A percentile compares a stretch with the other conserved stretches of the same genome.
Evolutionary conservation across 2,113 vertebrate species (phyloP).

Genomic region (Tapirus terrestris): DNA sequence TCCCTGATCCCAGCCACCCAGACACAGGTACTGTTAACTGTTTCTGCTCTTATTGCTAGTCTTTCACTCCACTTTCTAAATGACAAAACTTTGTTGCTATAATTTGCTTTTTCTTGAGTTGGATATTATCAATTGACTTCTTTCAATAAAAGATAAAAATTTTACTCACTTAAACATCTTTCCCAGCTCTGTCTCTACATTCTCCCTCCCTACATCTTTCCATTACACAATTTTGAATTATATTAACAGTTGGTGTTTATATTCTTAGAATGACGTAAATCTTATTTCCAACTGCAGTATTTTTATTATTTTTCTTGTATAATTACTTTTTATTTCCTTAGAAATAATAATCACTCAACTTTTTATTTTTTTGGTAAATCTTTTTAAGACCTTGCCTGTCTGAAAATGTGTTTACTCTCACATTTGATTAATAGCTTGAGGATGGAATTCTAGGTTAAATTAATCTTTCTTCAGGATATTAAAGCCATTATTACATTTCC

Average conservation of each 20-base stretch:
- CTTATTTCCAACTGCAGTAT: background rate
- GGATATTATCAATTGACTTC: background rate
- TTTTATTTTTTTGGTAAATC: background rate
- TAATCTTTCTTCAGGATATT: background rate
- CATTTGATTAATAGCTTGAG: background rate
- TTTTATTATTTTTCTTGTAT: background rate
- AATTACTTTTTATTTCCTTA: conserved; percentile 21
- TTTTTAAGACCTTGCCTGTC: background rate
- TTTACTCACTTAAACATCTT: background rate
- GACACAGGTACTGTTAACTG: background rate
- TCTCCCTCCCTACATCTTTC: background rate
- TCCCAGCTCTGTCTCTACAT: background rate
- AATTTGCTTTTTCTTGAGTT: background rate
- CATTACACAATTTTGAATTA: background rate
- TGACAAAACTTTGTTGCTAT: background rate
- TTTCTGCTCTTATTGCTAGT: background rate
- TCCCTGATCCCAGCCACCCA: background rate
- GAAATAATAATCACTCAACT: conserved; percentile 16
- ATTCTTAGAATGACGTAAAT: background rate
- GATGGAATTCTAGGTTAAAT: background rate
- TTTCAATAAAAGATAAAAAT: background rate
- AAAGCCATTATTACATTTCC: background rate
- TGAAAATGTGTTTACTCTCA: background rate
- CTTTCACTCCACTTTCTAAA: background rate
- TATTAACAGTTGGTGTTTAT: background rate